These are phyloP conservation scores for Salvelinus namaycush DNA, from an alignment of 2,113 vertebrate species.

Conservation along the genomic window DNA sequence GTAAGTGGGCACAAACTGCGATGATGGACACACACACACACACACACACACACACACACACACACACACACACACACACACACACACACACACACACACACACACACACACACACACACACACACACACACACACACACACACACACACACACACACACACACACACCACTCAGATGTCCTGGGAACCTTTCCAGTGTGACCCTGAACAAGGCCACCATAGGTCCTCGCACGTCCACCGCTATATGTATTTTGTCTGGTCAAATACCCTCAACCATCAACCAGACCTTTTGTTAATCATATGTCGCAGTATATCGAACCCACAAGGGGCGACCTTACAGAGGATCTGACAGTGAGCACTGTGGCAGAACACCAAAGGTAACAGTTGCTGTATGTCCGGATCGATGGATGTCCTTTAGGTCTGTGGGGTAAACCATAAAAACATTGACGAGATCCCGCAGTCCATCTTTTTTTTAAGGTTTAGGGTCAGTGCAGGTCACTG, in stretches of 20 bases:
- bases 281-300: slow-evolving; percentile 39
- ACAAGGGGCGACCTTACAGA: slow-evolving; percentile 21
- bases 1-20: slow-evolving; percentile 5
- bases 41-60: no score
- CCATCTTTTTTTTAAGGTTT: slow-evolving; percentile 38
- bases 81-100: not conserved
- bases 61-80: not conserved
- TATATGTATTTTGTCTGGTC: no score
- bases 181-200: slow-evolving; percentile 9
- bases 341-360: slow-evolving; percentile 11
- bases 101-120: not conserved
- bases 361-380: slow-evolving; percentile 18
- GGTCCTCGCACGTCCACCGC: no score
- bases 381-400: not conserved
- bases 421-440: slow-evolving; percentile 30
- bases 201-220: not conserved
- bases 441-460: slow-evolving; percentile 18
- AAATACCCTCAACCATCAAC: no score
- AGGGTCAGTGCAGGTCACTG: slow-evolving; percentile 44
- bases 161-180: no score
- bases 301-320: not conserved
- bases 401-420: slow-evolving; percentile 34
- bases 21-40: no score
- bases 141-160: no score
- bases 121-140: no score